phyloP scores from a whole-genome alignment of 2,888 invertebrate genomes.

The Torymus texanus region DNA sequence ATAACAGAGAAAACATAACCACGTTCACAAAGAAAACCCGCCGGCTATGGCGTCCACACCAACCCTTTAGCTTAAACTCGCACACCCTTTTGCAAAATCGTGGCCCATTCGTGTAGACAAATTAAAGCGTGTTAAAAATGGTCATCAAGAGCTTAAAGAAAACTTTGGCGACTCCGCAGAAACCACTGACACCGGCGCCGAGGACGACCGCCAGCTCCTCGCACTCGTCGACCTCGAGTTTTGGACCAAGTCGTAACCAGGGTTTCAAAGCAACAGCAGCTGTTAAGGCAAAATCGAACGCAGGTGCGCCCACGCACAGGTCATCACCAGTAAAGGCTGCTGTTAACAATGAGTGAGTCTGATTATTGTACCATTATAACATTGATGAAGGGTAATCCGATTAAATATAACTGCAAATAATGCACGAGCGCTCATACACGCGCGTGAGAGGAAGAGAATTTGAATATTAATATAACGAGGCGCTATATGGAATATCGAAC shows the following conservation, averaged over 20 bases:
- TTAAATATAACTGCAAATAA: too few species aligned
- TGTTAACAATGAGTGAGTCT: neutral
- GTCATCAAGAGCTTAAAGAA: slow-evolving; percentile 53
- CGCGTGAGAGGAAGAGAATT: too few species aligned
- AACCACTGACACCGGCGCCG: slow-evolving; percentile 4
- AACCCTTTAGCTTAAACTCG: too few species aligned
- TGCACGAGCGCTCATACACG: too few species aligned
- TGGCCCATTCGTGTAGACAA: neutral
- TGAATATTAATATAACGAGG: too few species aligned
- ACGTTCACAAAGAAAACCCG: too few species aligned
- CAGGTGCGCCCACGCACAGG: neutral
- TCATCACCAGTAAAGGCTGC: neutral
- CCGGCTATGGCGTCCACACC: too few species aligned
- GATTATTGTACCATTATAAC: too few species aligned
- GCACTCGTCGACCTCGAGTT: slow-evolving; percentile 50
- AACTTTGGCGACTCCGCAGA: slow-evolving; percentile 45
- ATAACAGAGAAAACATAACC: too few species aligned
- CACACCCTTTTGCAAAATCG: neutral
- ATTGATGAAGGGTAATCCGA: too few species aligned
- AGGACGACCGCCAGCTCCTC: slow-evolving; percentile 60
- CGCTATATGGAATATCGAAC: too few species aligned
- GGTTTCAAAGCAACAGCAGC: neutral
- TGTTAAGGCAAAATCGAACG: slow-evolving; percentile 1
- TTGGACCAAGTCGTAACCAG: neutral
- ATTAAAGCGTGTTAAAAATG: slow-evolving; percentile 41